Base-by-base conservation (phyloP, 2,797 vertebrate genomes). In the Sandelia bainsii region DNA sequence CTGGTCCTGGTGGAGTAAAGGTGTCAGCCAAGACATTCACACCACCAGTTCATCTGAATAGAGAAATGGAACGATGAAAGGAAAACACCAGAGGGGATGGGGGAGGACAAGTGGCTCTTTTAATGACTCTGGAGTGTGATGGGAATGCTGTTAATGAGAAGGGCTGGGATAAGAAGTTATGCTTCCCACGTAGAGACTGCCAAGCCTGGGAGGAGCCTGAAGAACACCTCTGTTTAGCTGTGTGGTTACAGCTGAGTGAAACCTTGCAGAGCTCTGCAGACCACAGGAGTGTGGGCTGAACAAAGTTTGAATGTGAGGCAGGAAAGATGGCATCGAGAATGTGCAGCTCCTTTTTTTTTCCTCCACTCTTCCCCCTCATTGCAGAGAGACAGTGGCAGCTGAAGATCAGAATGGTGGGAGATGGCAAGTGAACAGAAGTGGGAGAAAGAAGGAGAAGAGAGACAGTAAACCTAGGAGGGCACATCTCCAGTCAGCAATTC, bases 141-240 rank as follows among this genome's bases (percentile, higher is more conserved):
- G 89, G 90, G 90, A 89, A 87, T 86, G 86, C 75, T 81, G 81
- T 86, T 93, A 92, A 93, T 93, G 88, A 93, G 87, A 79, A 91
- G 86, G 88, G 83, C 75, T 87, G 86, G 89, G 83, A 91, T 89
- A 82, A 85, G 81, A 83, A 71, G 86, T 62, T 66, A 54, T 72
- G 65, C 90, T 85, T 90, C 88, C 90, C 87, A 89, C 80, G 57
- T 87, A 81, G 75, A 86, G 71, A 69, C 67, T 78, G 79, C 75
- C 64, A 83, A 82, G 72, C 63, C 79, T 72, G 71, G 84, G 84
- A 89, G 82, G 85, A 89, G 84, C 75, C 68, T 65, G 75, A 39
- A 56, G 82, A 84, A 61, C 61, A 78, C 60, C 66, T 69, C 34
- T 3, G 74, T 69, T 85, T 69, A 58, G 72, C 67, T 56, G 62